These are phyloP conservation scores for Umimayanthus chanpuru DNA, from an alignment of 92 coral and sea anemone species.

Conservation along the genomic window DNA sequence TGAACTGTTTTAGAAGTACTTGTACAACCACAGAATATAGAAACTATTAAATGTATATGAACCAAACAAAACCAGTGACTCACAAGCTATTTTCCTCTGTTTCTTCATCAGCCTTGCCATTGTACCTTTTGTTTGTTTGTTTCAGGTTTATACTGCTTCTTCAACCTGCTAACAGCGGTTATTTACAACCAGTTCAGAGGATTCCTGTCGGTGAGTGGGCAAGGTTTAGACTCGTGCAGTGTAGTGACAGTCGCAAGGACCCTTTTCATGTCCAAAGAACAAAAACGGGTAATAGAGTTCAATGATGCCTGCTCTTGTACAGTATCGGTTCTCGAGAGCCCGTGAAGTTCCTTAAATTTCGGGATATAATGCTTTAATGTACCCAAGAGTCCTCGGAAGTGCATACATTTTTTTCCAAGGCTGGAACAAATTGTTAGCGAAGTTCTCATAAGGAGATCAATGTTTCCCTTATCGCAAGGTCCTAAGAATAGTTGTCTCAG, in stretches of 20 bases:
- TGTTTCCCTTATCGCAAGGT: too few species aligned
- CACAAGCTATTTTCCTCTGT: background rate
- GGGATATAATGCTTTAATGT: too few species aligned
- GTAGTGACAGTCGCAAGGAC: background rate
- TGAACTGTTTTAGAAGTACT: background rate
- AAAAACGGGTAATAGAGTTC: too few species aligned
- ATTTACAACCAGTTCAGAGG: slow-evolving; percentile 98
- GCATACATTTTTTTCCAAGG: too few species aligned
- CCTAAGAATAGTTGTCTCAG: too few species aligned
- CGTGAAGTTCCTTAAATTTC: too few species aligned
- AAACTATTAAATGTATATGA: background rate
- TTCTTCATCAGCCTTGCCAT: background rate
- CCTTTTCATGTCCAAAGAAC: too few species aligned
- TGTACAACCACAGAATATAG: background rate
- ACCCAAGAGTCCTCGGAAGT: too few species aligned
- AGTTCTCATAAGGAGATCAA: too few species aligned
- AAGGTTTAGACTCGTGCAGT: background rate
- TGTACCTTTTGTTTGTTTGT: background rate
- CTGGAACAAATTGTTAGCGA: too few species aligned
- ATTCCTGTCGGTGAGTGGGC: slow-evolving; percentile 76
- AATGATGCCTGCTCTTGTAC: too few species aligned
- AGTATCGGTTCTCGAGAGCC: too few species aligned
- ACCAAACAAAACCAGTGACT: background rate
- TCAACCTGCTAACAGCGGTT: slow-evolving; percentile 91
- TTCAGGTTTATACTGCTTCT: slow-evolving; percentile 88